Evolutionary conservation across 1,140 invertebrate species (phyloP), one percentile per base, ranked within the genome.

Genomic region (Linepithema humile): DNA sequence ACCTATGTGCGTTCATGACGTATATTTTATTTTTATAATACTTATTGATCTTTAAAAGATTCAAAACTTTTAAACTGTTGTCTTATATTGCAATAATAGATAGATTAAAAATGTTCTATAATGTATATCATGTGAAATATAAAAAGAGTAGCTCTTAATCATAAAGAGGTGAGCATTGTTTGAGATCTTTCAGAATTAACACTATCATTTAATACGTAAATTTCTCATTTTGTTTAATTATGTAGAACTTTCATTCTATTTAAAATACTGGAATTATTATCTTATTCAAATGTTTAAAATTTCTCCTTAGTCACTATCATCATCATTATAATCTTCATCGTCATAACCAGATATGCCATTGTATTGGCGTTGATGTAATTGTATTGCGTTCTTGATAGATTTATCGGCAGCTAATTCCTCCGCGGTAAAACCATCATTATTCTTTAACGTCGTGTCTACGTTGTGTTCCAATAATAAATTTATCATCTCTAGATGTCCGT

Each of bases 401-500:
- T 94, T 88, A 83, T 95, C 93, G 82, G 93, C 94, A 20, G 95
- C 92, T 48, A 96, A 90, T 89, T 96, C 94, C 87, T 95, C 93
- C 7, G 96, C 92, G n/a, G 92, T 93, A 84, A 95, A 88, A n/a
- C 91, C 90, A 29, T 95, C 95, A 90, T 95, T 95, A 82, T 96
- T 96, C 88, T 92, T 94, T 29, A 95, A 88, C 23, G 91, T 93
- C 2, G 95, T 91, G 89, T 96, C 94, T 23, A 95, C 96, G 2
- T 95, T 95, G 69, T 95, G 94, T 84, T 95, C 94, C 50, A 97
- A 86, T 43, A 97, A 92, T n/a, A 96, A 90, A 85, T 95, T 93
- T 9, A 97, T 94, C 48, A 96, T 95, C 82, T 96, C 95, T 17
- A 96, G 89, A 86, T 96, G 95, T 29, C 96, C 96, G 90, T 95